Evolutionary conservation across 2,113 vertebrate genomes (phyloP).

Genomic region (Corythornis cristatus): DNA sequence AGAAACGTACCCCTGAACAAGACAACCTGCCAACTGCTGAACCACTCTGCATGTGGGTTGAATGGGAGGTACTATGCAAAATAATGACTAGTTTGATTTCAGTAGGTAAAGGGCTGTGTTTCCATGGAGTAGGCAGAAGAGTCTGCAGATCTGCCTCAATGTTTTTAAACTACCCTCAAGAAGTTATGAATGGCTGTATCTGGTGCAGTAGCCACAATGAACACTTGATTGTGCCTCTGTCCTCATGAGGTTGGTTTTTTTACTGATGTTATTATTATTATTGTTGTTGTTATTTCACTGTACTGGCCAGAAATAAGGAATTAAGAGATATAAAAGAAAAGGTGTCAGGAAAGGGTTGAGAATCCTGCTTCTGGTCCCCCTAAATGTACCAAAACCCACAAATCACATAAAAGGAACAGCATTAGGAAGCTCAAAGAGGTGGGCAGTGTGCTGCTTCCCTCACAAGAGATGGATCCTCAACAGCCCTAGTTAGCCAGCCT

Average conservation of each 20-base stretch:
- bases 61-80: not conserved
- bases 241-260: not conserved
- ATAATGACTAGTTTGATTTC: not conserved
- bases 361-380: not conserved
- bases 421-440: not conserved
- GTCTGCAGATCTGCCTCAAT: not conserved
- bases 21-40: not conserved
- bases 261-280: not conserved
- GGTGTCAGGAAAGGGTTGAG: not conserved
- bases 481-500: not conserved
- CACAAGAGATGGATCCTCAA: not conserved
- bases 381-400: not conserved
- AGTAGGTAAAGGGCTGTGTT: not conserved
- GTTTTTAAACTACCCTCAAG: not conserved
- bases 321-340: not conserved
- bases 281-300: not conserved
- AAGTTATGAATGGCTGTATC: not conserved
- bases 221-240: not conserved
- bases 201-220: not conserved
- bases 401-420: not conserved
- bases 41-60: not conserved
- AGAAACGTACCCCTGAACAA: not conserved
- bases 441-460: not conserved
- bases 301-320: not conserved
- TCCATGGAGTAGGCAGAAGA: not conserved